Evolutionary conservation across 2,113 vertebrate species (phyloP), one percentile per base, ranked within the genome.

Genomic region (Synodontis membranacea): DNA sequence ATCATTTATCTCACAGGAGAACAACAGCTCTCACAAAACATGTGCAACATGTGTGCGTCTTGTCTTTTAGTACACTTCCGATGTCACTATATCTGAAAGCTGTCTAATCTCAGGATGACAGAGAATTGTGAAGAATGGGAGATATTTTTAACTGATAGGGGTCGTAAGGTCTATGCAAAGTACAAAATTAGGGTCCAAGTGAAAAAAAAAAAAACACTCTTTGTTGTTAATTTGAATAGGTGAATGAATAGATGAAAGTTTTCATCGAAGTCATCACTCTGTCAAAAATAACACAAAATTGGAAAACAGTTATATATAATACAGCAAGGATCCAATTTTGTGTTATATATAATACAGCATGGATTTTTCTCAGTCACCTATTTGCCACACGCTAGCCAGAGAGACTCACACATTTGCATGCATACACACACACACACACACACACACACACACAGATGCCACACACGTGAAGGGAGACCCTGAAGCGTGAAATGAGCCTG

Each of bases 401-500:
- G 54, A 86, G 28, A 87, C 54, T 34, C 3, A 66, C 84, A 82
- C 44, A 88, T 84, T 76, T 48, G 34, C 82, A 76, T 44, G 28
- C 25, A 72, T 62, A 74, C 34, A 80, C 54, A 78, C 31, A 68
- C 54, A 87, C 68, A 14, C 76, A 81, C 52, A 75, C 72, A 86
- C 86, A 56, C 76, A 68, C 28, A 58, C 60, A 70, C 62, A 39
- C 75, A 85, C 23, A 37, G 90, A 50, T 86, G 88, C 90, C 88
- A 89, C 93, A 89, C 90, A 90, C 88, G 66, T 79, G 23, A 86
- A 52, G 89, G 88, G 50, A 91, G 90, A 93, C 91, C 56, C 91
- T 93, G 91, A 91, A 93, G 93, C 93, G 89, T 93, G 93, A 95
- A 94, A 94, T 93, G 92, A 94, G 93, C 93, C 94, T 90, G 92